Conservation (phyloP, 2,888 invertebrate genomes). For the Gari tellinella region DNA sequence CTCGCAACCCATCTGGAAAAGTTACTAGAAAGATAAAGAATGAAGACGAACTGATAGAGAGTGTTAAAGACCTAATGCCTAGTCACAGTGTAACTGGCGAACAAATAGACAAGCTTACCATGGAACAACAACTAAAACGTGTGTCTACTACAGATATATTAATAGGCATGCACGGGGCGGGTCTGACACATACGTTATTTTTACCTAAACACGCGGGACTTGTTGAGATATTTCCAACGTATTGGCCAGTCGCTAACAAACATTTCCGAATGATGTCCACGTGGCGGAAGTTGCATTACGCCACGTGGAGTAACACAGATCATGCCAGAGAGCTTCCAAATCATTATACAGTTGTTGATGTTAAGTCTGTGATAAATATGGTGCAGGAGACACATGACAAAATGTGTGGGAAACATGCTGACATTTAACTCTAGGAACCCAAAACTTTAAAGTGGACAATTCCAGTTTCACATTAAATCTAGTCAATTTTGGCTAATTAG, state of each 20-base stretch:
- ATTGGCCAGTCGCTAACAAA: conserved; percentile 70
- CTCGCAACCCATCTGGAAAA: conserved; percentile 80
- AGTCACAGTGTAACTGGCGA: too few relatives aligned
- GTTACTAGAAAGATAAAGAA: conserved; percentile 80
- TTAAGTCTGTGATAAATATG: too few relatives aligned
- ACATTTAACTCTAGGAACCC: too few relatives aligned
- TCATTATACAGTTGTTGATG: conserved; percentile 43
- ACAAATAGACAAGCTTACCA: conserved; percentile 78
- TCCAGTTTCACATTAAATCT: too few relatives aligned
- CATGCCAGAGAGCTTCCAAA: conserved; percentile 20
- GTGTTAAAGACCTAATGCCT: too few relatives aligned
- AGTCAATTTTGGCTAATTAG: too few relatives aligned
- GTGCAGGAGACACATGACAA: conserved; percentile 25
- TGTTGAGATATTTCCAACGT: conserved; percentile 79
- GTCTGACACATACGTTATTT: conserved; percentile 80
- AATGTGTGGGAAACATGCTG: conserved; percentile 22
- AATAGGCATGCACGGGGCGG: conserved; percentile 84
- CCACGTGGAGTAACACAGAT: conserved; percentile 36
- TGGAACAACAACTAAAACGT: conserved; percentile 76
- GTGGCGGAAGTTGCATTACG: too few relatives aligned
- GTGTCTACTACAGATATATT: conserved; percentile 63
- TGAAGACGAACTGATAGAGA: too few relatives aligned
- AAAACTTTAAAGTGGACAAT: too few relatives aligned
- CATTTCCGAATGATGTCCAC: too few relatives aligned
- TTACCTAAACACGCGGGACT: conserved; percentile 79